These are phyloP conservation scores for Zaprionus davidi DNA, from an alignment of 1,140 invertebrate species.

Conservation along the genomic window DNA sequence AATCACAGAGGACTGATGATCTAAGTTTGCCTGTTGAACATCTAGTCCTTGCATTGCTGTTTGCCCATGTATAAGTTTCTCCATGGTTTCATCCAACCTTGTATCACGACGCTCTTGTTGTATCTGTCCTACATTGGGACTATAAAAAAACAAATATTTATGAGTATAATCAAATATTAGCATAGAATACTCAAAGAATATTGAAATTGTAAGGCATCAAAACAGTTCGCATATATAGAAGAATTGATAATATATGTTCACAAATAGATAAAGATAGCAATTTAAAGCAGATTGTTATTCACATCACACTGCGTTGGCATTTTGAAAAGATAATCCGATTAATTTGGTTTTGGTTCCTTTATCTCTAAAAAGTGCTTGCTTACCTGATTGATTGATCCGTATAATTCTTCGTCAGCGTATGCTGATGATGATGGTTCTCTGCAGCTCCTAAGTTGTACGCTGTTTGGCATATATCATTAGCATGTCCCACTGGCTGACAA, in stretches of 20 bases:
- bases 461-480: conserved; percentile 37
- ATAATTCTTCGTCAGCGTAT: conserved; percentile 10
- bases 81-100: conserved; percentile 11
- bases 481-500: conserved; percentile 23
- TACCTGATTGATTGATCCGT: conserved; percentile 42
- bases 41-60: conserved; percentile 6
- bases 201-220: background rate
- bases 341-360: background rate
- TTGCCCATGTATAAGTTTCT: conserved; percentile 19
- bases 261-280: background rate
- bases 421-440: conserved; percentile 25
- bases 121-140: conserved; percentile 1
- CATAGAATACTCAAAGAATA: background rate
- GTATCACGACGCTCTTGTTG: conserved; percentile 17
- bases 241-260: background rate
- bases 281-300: background rate
- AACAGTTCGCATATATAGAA: background rate
- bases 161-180: conserved; percentile 1
- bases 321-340: background rate
- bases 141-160: conserved; percentile 5
- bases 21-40: background rate
- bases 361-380: background rate
- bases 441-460: conserved; percentile 32
- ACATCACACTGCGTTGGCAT: background rate
- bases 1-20: conserved; percentile 33